Base-by-base conservation (phyloP, 2,113 vertebrate genomes). In the Eubucco bourcierii region DNA sequence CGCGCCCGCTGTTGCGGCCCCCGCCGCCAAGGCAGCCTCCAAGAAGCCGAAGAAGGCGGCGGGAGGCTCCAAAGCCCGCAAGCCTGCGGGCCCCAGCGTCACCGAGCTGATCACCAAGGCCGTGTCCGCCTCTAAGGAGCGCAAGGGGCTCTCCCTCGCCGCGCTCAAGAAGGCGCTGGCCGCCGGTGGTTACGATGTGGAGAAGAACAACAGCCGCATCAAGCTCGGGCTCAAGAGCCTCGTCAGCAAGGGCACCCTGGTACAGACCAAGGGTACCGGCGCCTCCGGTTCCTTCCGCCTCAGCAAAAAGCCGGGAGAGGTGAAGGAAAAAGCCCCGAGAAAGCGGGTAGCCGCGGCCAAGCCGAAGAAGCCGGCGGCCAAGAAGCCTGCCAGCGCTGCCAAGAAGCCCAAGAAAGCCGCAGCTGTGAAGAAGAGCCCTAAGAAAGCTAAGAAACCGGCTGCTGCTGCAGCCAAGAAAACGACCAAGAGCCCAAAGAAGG, bases 141-240 rank as follows among this genome's bases (percentile, higher is more conserved):
- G 98, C 87, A 98, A 95, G 28, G 98, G 98, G 12, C 95, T 98
- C 10, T 98, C 98, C 0, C 79, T 98, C 60, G 97, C 96, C 0
- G 97, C 97, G 0, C 89, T 99, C 20, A 99, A 98, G 91, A 98
- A 98, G 80, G 96, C 94, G 11, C 72, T 99, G 53, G 95, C 97
- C 5, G 97, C 97, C 3, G 95, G 95, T 0, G 98, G 98, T 23
- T 99, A 99, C 77, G 98, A 99, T 10, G 98, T 98, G 34, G 97
- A 93, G 13, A 98, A 98, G 59, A 99, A 97, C 41, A 98, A 97
- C 60, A 97, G 96, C 63, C 97, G 98, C 3, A 97, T 98, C 87
- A 98, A 98, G 71, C 24, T 97, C 53, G 97, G 97, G 1, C 88
- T 98, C 0, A 98, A 97, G 46, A 97, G 97, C 4, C 72, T 98